Evolutionary conservation across 2,797 vertebrate species (phyloP), one percentile per base, ranked within the genome.

Genomic region (Lophius americanus): DNA sequence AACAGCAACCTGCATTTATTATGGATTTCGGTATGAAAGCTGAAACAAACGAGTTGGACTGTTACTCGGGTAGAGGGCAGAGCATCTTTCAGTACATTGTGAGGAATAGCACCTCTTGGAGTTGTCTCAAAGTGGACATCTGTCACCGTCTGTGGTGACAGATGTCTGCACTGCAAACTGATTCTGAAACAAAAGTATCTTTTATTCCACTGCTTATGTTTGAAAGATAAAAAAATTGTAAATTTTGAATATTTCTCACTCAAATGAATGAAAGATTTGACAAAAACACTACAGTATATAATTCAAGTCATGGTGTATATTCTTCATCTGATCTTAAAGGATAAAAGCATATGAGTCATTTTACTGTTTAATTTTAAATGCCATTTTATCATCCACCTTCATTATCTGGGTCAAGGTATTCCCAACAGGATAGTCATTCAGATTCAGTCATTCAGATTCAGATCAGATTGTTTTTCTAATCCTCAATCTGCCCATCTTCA

Each of bases 331-430:
- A n/a, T n/a, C n/a, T n/a, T n/a, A n/a, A n/a, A n/a, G n/a, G n/a
- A n/a, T n/a, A n/a, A n/a, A n/a, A n/a, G n/a, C n/a, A n/a, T n/a
- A n/a, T n/a, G n/a, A n/a, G n/a, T n/a, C n/a, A n/a, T n/a, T n/a
- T n/a, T n/a, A n/a, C n/a, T n/a, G n/a, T n/a, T 38, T 38, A 75
- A 78, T 83, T 76, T 82, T 73, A 78, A 9, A 39, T 33, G 11
- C 23, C n/a, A 59, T 49, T 69, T 41, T 51, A 23, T 57, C 55
- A 61, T 48, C 48, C 65, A 85, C 77, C 81, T 85, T 85, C 64
- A 54, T 63, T 68, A 89, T 89, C 53, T 85, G 73, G 89, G 88
- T 38, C 85, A 85, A 79, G 72, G 74, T 75, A 54, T 35, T 67
- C 58, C 81, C 57, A 68, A 55, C 54, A 79, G 47, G 68, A 85